These are phyloP conservation scores for Drosophila putrida DNA, from an alignment of 2,888 invertebrate genomes.

Conservation along the genomic window DNA sequence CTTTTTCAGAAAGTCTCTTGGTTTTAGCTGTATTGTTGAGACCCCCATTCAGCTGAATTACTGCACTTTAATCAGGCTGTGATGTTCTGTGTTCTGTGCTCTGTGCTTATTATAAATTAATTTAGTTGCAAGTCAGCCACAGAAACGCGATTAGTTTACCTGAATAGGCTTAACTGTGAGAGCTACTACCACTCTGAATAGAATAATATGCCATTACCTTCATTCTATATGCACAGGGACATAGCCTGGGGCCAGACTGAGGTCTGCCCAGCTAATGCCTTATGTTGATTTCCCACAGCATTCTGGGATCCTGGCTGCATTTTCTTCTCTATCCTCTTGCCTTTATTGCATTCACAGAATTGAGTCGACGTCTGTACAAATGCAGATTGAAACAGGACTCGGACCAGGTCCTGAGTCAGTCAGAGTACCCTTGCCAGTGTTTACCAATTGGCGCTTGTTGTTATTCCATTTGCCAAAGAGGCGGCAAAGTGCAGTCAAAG, in stretches of 20 bases:
- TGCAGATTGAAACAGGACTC: not conserved
- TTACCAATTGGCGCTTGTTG: slow-evolving; percentile 8
- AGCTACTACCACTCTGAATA: slow-evolving; percentile 4
- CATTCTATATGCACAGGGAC: slow-evolving; percentile 36
- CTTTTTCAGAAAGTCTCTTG: not conserved
- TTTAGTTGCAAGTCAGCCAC: slow-evolving; percentile 42
- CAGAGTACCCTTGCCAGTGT: not conserved
- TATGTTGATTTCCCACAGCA: slow-evolving; percentile 11
- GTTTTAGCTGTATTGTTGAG: not conserved
- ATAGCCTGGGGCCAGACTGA: slow-evolving; percentile 11
- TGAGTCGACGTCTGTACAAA: not conserved
- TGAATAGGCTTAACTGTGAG: slow-evolving; percentile 47
- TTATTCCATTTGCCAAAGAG: slow-evolving; percentile 44
- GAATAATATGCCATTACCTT: slow-evolving; percentile 1
- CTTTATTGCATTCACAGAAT: slow-evolving; percentile 15
- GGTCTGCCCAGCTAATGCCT: not conserved
- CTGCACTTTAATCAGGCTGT: slow-evolving; percentile 52
- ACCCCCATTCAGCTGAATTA: slow-evolving; percentile 9
- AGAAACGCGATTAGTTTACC: slow-evolving; percentile 56
- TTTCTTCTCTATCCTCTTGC: not conserved
- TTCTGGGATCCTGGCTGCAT: slow-evolving; percentile 4
- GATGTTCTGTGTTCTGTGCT: slow-evolving; percentile 45
- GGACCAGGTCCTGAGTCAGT: not conserved
- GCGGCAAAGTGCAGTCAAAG: slow-evolving; percentile 29
- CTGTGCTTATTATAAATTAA: slow-evolving; percentile 68